These are phyloP conservation scores for Anhinga anhinga DNA, from an alignment of 2,113 vertebrate species.

Conservation along the genomic window DNA sequence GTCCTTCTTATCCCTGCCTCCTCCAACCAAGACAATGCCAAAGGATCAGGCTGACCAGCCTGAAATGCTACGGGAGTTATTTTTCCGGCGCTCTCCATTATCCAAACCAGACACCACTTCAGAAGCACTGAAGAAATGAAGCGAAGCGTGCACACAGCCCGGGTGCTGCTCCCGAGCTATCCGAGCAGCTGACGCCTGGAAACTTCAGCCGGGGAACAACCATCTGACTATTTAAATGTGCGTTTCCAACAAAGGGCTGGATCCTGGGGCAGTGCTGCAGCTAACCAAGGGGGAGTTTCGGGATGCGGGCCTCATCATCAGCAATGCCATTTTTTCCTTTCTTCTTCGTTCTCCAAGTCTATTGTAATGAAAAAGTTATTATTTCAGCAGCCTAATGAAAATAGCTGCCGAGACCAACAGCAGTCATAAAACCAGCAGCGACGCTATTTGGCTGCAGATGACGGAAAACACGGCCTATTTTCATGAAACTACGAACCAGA, in stretches of 20 bases:
- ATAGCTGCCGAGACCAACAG: neutral
- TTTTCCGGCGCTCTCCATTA: neutral
- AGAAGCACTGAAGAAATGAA: neutral
- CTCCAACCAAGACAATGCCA: neutral
- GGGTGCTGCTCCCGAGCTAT: neutral
- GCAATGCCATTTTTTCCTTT: too few relatives aligned
- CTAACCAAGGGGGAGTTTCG: rapidly evolving
- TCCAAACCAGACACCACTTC: neutral
- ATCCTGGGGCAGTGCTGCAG: too few relatives aligned
- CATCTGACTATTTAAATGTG: neutral
- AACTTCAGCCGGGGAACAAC: neutral
- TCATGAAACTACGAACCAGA: neutral
- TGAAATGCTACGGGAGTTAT: too few relatives aligned
- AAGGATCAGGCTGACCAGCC: neutral
- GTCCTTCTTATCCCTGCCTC: neutral
- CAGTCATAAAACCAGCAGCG: neutral
- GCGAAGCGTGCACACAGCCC: rapidly evolving
- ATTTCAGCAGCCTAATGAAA: neutral
- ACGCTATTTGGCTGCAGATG: neutral
- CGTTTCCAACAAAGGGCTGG: neutral
- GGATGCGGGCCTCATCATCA: neutral
- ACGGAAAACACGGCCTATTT: rapidly evolving
- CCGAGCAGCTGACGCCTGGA: neutral
- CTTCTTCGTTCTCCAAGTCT: neutral
- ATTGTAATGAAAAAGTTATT: neutral